phyloP scores from a whole-genome alignment of 2,888 invertebrate species.

The Eubasilissa splendida region DNA sequence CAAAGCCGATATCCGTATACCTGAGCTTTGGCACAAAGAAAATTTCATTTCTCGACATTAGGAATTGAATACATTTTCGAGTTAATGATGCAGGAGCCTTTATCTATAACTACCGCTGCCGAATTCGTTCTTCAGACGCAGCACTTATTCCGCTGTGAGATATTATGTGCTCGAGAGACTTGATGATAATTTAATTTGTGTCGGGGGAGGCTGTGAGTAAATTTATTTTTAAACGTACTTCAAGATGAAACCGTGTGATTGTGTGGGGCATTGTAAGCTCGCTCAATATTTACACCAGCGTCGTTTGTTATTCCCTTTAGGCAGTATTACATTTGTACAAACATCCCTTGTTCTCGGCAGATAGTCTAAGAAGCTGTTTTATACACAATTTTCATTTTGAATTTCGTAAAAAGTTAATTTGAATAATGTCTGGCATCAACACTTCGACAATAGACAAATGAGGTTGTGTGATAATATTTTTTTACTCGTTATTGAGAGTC shows the following conservation, averaged over 20 bases:
- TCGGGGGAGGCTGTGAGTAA: slow-evolving; percentile 13
- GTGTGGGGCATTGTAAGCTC: slow-evolving; percentile 29
- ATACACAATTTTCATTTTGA: too few relatives aligned
- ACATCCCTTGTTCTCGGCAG: too few relatives aligned
- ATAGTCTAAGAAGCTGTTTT: too few relatives aligned
- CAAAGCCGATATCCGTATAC: slow-evolving; percentile 30
- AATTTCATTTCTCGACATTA: slow-evolving; percentile 48
- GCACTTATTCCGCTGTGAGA: slow-evolving; percentile 22
- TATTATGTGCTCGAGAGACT: slow-evolving; percentile 29
- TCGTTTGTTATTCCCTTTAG: slow-evolving; percentile 13
- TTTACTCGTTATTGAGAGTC: too few relatives aligned
- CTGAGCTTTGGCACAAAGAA: slow-evolving; percentile 46
- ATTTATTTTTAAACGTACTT: slow-evolving; percentile 35
- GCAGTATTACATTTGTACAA: not conserved
- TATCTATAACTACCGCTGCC: slow-evolving; percentile 55
- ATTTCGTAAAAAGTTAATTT: too few relatives aligned
- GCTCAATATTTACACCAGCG: not conserved
- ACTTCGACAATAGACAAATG: too few relatives aligned
- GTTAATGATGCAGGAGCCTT: slow-evolving; percentile 57
- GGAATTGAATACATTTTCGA: slow-evolving; percentile 55
- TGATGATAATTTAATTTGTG: slow-evolving; percentile 43
- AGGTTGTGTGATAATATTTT: too few relatives aligned
- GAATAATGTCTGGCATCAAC: too few relatives aligned
- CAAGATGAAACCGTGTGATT: slow-evolving; percentile 29
- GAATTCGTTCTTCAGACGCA: slow-evolving; percentile 37